phyloP scores from a whole-genome alignment of 2,888 invertebrate genomes.

The Ethmia dodecea region DNA sequence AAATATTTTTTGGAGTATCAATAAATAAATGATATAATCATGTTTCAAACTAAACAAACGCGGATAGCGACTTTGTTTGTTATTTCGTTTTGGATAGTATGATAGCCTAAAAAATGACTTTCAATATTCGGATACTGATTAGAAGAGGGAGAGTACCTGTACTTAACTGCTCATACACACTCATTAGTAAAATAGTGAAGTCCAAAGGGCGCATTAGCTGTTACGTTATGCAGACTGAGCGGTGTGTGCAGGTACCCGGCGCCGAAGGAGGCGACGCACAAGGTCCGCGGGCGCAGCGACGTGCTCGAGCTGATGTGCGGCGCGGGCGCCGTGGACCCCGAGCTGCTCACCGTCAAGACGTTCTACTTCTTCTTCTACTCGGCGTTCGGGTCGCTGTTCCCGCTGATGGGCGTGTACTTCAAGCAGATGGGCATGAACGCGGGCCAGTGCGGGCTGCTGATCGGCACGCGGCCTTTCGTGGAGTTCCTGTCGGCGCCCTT shows the following conservation, averaged over 20 bases:
- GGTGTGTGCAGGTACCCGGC: slow-evolving; percentile 87
- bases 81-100: no score
- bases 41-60: no score
- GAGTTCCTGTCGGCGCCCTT: slow-evolving; percentile 98
- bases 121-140: no score
- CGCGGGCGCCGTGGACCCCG: slow-evolving; percentile 88
- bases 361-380: slow-evolving; percentile 99
- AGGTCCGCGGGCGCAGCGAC: slow-evolving; percentile 92
- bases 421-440: slow-evolving; percentile 99
- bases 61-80: no score
- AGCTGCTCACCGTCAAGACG: slow-evolving; percentile 95
- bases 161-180: no score
- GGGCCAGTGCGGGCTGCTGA: slow-evolving; percentile 94
- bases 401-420: slow-evolving; percentile 99
- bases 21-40: no score
- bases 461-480: slow-evolving; percentile 97
- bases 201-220: no score
- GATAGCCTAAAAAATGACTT: no score
- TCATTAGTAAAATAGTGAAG: no score
- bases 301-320: slow-evolving; percentile 89
- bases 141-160: no score
- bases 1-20: no score
- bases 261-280: slow-evolving; percentile 93
- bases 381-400: slow-evolving; percentile 98
- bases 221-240: no score